Base-by-base conservation (phyloP, 2,888 invertebrate species). In the Dynastes maya region DNA sequence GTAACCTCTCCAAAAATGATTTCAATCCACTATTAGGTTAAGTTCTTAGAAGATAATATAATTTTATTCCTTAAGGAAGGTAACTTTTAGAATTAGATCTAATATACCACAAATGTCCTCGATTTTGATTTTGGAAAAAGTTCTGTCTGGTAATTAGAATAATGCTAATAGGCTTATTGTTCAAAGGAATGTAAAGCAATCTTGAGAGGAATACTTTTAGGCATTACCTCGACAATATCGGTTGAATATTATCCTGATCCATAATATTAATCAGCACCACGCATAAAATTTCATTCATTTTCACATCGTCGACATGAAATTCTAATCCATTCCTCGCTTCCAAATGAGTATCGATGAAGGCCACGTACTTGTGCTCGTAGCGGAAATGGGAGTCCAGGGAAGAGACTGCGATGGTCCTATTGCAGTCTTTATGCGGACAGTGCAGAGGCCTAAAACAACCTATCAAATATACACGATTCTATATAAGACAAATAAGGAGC, bases 381-480 rank as follows among this genome's bases (percentile, higher is more conserved):
- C 90, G 86, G 80, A 92, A 92, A 84, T 92, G 92, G 64, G 89
- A 88, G 16, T 89, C 88, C 2, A 92, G 84, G 0, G 91, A 90
- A 45, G 90, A 90, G 65, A 90, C 88, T 0, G 91, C 91, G 4
- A 92, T 89, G 77, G 89, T 91, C 80, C 90, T 90, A 4, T 88
- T 87, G 82, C 92, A 92, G 27, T 89, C 87, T 2, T 89, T 82
- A 79, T 90, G 88, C 0, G 92, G 92, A 82, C 92, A 92, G 63
- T 88, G 86, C 58, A 90, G 87, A 1, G 90, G 89, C 80, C 90
- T 88, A 79, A 80, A 87, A 86, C 3, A 13, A 55, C 11, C 63
- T 65, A 27, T 27, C 53, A 67, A 80, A 76, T 63, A 76, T 63
- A n/a, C 13, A 32, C 2, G 49, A 32, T 45, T 8, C 45, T 11